These are phyloP conservation scores for Sandelia bainsii DNA, from an alignment of 2,797 vertebrate species.

Conservation along the genomic window DNA sequence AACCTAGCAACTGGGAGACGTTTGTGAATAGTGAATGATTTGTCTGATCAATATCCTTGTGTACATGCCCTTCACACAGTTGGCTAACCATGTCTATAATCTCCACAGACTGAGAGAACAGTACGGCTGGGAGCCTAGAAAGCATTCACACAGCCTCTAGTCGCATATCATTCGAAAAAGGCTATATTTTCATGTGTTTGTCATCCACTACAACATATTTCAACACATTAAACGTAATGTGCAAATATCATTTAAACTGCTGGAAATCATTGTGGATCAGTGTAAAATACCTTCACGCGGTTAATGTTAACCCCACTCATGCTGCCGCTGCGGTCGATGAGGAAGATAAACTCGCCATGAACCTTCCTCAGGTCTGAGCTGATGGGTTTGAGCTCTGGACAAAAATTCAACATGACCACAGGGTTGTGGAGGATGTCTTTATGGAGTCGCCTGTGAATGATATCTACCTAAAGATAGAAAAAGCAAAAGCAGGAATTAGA, in stretches of 20 bases:
- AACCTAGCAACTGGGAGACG: conserved; percentile 28
- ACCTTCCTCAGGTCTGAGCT: conserved; percentile 87
- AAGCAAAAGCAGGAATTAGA: neutral
- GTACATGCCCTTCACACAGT: conserved; percentile 33
- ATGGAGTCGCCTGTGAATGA: conserved; percentile 93
- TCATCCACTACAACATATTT: neutral
- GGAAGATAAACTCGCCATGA: conserved; percentile 96
- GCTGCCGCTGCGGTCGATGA: conserved; percentile 92
- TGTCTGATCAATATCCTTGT: conserved; percentile 40
- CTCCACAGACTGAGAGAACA: conserved; percentile 11
- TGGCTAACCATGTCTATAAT: conserved; percentile 24
- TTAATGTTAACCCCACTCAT: conserved; percentile 90
- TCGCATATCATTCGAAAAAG: neutral
- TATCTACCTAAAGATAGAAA: conserved; percentile 83
- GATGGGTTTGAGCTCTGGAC: conserved; percentile 88
- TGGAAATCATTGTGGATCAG: conserved; percentile 10
- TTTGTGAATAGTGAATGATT: conserved; percentile 32
- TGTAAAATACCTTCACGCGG: conserved; percentile 87
- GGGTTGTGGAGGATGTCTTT: conserved; percentile 96
- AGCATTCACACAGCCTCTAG: conserved; percentile 6
- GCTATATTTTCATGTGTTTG: neutral
- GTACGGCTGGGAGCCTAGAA: neutral
- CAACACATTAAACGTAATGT: neutral
- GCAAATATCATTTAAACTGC: neutral
- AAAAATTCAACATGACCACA: conserved; percentile 96